phyloP scores from a whole-genome alignment of 2,113 vertebrate species.

The Prunella himalayana region DNA sequence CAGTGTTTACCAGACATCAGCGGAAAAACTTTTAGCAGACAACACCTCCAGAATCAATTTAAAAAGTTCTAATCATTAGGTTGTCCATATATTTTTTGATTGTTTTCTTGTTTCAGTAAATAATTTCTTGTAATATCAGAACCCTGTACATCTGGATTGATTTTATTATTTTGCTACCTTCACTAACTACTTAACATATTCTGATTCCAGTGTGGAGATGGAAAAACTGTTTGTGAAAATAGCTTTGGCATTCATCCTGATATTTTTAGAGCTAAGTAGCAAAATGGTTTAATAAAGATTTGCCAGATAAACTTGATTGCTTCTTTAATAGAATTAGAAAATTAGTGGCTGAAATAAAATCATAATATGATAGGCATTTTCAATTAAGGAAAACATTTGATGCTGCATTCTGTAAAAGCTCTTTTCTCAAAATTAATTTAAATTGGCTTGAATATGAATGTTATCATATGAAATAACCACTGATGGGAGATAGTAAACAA shows the following conservation, averaged over 20 bases:
- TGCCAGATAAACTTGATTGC: background rate
- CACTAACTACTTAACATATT: background rate
- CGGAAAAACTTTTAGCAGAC: background rate
- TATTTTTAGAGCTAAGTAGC: background rate
- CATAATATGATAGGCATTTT: background rate
- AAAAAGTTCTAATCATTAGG: background rate
- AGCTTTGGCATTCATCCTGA: background rate
- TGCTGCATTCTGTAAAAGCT: background rate
- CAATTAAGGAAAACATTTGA: slow-evolving; percentile 10
- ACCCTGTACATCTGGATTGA: background rate
- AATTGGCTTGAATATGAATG: slow-evolving; percentile 4
- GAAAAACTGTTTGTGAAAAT: background rate
- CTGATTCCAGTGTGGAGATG: background rate
- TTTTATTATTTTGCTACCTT: background rate
- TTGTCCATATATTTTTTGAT: background rate
- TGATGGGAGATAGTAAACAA: slow-evolving; percentile 10
- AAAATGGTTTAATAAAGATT: background rate
- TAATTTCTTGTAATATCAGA: background rate
- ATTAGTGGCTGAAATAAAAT: background rate
- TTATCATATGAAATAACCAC: background rate
- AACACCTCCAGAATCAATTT: background rate
- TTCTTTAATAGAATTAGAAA: slow-evolving; percentile 21
- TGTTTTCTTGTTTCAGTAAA: background rate
- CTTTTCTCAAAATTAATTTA: slow-evolving; percentile 28
- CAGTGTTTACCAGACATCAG: background rate